Percentiles rank a stretch among this genome's conserved stretches.
Conservation (phyloP, 2,113 vertebrate species). For the Gavia stellata region DNA sequence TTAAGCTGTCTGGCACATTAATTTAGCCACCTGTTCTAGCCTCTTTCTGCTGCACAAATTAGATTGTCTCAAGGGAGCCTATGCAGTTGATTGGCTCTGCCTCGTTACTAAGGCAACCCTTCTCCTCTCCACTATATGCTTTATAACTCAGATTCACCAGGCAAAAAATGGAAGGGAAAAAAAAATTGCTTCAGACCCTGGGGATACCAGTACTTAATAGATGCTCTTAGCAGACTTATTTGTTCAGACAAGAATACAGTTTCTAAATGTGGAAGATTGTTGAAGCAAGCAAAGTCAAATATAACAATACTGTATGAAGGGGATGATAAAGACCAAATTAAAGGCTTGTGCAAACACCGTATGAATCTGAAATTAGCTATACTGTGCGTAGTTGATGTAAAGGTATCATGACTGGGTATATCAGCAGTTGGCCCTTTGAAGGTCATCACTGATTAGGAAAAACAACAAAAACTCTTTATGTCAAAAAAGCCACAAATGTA, state of each 20-base stretch:
- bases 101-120: conserved; percentile 77
- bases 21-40: conserved; percentile 77
- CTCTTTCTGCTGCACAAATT: conserved; percentile 72
- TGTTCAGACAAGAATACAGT: conserved; percentile 39
- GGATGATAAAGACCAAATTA: background rate
- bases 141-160: conserved; percentile 62
- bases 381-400: background rate
- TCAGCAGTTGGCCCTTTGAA: background rate
- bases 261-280: conserved; percentile 36
- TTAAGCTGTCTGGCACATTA: conserved; percentile 69
- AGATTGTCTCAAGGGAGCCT: conserved; percentile 70
- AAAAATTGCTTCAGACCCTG: background rate
- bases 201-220: conserved; percentile 57
- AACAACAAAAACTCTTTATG: background rate
- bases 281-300: background rate
- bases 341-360: background rate
- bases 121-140: conserved; percentile 65
- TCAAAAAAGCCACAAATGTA: background rate
- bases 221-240: conserved; percentile 36
- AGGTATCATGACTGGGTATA: background rate
- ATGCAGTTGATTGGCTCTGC: conserved; percentile 71
- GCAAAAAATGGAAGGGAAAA: conserved; percentile 24
- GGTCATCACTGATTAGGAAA: background rate
- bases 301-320: background rate
- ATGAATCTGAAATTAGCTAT: conserved; percentile 9